Evolutionary conservation across 1,140 invertebrate species (phyloP).

Genomic region (Ceratosolen fusciceps): DNA sequence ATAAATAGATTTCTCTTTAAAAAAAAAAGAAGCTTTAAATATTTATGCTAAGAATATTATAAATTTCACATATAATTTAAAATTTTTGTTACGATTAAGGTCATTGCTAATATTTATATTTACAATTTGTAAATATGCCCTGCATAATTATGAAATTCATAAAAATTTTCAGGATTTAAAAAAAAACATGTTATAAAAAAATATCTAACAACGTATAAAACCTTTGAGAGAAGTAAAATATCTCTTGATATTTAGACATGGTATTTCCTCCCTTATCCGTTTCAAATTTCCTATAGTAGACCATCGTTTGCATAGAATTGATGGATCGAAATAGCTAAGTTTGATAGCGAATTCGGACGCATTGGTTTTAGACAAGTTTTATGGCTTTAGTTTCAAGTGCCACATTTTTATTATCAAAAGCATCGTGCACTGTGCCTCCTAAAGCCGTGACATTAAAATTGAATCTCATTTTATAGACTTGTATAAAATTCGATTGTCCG

Average conservation of each 20-base stretch:
- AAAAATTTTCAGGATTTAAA: too few species aligned
- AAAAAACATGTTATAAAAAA: too few species aligned
- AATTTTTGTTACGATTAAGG: too few species aligned
- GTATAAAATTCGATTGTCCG: constrained; percentile 15
- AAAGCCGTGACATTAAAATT: background rate
- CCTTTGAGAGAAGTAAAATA: background rate
- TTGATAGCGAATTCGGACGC: background rate
- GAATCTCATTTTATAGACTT: constrained; percentile 26
- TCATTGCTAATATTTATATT: too few species aligned
- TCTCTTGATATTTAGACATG: constrained; percentile 7
- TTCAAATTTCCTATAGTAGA: constrained; percentile 10
- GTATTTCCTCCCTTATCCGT: background rate
- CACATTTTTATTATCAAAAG: constrained; percentile 23
- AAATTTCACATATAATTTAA: too few species aligned
- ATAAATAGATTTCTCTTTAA: too few species aligned
- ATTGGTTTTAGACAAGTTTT: constrained; percentile 38
- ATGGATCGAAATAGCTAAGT: constrained; percentile 38
- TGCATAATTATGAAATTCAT: too few species aligned
- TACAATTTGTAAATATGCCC: too few species aligned
- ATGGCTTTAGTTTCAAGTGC: constrained; percentile 33
- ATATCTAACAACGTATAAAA: too few species aligned
- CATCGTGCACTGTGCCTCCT: background rate
- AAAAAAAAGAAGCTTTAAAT: too few species aligned
- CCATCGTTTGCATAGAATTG: constrained; percentile 27
- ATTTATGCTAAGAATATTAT: too few species aligned